Base-by-base conservation (phyloP, 37 sponge, comb jelly and placozoan genomes). In the Hormiphora californensis region DNA sequence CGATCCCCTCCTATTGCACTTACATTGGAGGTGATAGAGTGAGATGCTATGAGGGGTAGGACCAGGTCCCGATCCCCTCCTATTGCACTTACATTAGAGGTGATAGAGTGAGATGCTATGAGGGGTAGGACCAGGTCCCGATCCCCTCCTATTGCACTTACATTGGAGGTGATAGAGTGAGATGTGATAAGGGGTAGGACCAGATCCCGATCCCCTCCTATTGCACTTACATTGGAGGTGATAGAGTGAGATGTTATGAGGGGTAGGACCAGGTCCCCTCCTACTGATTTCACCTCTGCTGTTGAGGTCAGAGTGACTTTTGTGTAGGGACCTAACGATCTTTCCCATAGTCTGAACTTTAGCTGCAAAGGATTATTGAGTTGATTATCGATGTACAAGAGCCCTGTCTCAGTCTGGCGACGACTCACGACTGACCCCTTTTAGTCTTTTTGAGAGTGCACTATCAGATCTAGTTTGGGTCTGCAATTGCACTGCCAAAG, bases 251-350 rank as follows among this genome's bases (percentile, higher is more conserved):
- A 36, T 65, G 11, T 65, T 19, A 15, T 35, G 7, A 5, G 35
- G 1, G 68, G 68, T 65, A 65, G 19, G 25, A 65, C 38, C 8
- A 65, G 68, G 35, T 32, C 68, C 19, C 68, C 68, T 19, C 68
- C 68, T 21, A 65, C 68, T 21, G 68, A 65, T 32, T 25, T 39
- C 21, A 65, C 21, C 25, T 39, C 11, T 36, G 39, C 35, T 36
- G 7, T 36, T 36, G 68, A 65, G 7, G 68, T 65, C 4, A 39
- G 39, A 19, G 12, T 35, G 31, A 65, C 68, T 65, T 39, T 65
- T 36, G 31, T 36, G 68, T 65, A 36, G 38, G 31, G 31, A 19
- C 15, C 12, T 36, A 65, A 65, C 7, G 68, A 36, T 7, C 68
- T 15, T 19, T 65, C 68, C 68, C 68, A 65, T 7, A 65, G 68